Base-by-base conservation (phyloP, 2,888 invertebrate species). In the Dorcus hopei region DNA sequence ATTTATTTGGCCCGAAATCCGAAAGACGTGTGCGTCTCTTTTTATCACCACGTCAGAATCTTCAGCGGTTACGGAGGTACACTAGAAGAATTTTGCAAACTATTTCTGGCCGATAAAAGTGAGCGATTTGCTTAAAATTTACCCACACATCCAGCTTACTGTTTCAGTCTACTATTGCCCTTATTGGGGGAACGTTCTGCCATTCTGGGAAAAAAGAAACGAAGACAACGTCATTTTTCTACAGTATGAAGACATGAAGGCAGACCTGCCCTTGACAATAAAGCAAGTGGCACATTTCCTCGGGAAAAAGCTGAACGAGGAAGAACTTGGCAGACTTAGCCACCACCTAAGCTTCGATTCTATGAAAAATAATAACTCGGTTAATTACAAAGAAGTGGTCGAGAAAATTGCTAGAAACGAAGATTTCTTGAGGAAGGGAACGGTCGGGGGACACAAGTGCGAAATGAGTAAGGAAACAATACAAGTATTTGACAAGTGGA, bases 401-500 rank as follows among this genome's bases (percentile, higher is more conserved):
- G 3, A 19, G 3, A 19, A 74, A 72, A 4, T 66, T 71, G 19
- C 64, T 63, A 2, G 73, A 14, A 14, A 14, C 77, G 0, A 19
- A 3, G 19, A 19, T 19, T 19, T 19, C 19, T 19, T 19, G 3
- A 19, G 19, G 78, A 77, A 2, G 65, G 69, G 11, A 82, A 14
- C 14, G 14, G 14, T 14, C 14, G 14, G 14, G 14, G 14, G 14
- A 14, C 14, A 14, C 14, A 82, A 62, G 80, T 82, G 70, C 74
- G 82, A 63, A 74, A 75, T 42, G 82, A 82, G 9, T 73, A 77
- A 64, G 75, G 79, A 6, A 14, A 14, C 14, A 68, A 87, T 88
- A 0, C 78, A 82, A 53, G 80, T 82, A 64, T 90, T 93, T 70
- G 89, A 93, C 72, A 78, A 84, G 9, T 90, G 90, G 90, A 86